A percentile compares a stretch with the other conserved stretches of the same genome.
phyloP scores from a whole-genome alignment of 2,113 vertebrate species.

The Muntiacus muntjak region DNA sequence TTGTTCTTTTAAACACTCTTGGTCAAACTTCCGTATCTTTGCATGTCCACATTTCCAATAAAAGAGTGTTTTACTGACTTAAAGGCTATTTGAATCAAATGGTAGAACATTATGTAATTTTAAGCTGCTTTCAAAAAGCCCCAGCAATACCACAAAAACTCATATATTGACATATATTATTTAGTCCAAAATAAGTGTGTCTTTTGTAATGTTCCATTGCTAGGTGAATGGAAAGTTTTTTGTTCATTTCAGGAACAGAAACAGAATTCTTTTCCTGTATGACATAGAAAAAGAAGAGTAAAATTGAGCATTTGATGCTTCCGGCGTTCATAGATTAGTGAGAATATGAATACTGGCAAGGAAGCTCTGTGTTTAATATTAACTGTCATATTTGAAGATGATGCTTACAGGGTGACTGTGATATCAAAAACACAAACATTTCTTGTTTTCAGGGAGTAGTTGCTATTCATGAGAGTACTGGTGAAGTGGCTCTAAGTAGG shows the following conservation, averaged over 20 bases:
- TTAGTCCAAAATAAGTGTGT: conserved; percentile 21
- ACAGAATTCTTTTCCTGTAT: background rate
- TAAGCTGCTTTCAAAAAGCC: background rate
- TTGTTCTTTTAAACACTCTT: background rate
- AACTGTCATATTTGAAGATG: background rate
- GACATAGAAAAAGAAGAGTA: background rate
- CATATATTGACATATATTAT: background rate
- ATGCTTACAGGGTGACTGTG: background rate
- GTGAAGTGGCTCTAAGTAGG: background rate
- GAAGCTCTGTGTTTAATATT: background rate
- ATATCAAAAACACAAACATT: background rate
- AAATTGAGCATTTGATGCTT: background rate
- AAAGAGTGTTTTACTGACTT: background rate
- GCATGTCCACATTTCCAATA: background rate
- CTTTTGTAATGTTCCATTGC: background rate
- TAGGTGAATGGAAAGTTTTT: background rate
- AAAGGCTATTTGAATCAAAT: background rate
- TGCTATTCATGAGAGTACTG: background rate
- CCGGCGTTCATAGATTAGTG: background rate
- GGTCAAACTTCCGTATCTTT: background rate
- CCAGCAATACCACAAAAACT: background rate
- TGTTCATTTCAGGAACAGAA: conserved; percentile 8
- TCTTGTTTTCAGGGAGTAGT: background rate
- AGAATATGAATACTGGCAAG: background rate
- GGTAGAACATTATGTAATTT: background rate